Evolutionary conservation across 2,888 invertebrate genomes (phyloP).

Genomic region (Embidobia sp.): DNA sequence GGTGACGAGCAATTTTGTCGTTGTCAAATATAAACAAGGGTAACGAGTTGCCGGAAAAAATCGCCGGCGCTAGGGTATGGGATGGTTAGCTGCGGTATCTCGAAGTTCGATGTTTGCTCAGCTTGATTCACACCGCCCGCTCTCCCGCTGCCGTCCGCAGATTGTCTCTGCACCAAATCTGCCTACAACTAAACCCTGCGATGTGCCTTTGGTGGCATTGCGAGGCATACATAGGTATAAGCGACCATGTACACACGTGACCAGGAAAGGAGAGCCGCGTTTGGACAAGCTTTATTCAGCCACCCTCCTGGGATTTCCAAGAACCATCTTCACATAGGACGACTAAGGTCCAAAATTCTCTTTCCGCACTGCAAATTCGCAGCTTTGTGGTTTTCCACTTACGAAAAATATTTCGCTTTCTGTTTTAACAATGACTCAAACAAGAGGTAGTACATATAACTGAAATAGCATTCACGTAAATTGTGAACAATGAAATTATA

Average conservation of each 20-base stretch:
- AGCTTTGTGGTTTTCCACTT: conserved; percentile 55
- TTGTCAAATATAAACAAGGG: conserved; percentile 52
- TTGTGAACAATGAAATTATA: too few species aligned
- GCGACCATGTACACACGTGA: conserved; percentile 54
- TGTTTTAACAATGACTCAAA: conserved; percentile 31
- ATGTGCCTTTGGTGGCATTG: conserved; percentile 59
- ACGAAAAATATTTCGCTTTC: conserved; percentile 35
- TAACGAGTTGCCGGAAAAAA: conserved; percentile 54
- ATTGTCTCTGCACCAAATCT: conserved; percentile 64
- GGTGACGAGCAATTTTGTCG: conserved; percentile 52
- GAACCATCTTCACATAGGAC: conserved; percentile 76
- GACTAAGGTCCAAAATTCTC: conserved; percentile 68
- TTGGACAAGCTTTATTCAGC: conserved; percentile 65
- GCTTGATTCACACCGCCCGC: conserved; percentile 80
- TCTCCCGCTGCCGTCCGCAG: conserved; percentile 38
- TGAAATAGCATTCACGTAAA: too few species aligned
- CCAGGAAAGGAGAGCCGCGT: conserved; percentile 59
- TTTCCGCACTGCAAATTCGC: conserved; percentile 49
- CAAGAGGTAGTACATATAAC: too few species aligned
- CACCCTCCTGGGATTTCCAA: conserved; percentile 73
- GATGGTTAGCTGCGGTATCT: conserved; percentile 75
- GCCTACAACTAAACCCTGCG: conserved; percentile 63
- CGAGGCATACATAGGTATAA: conserved; percentile 53
- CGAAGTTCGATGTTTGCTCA: conserved; percentile 81
- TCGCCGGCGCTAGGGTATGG: conserved; percentile 34